Conservation (phyloP, 2,888 invertebrate genomes). For the Scaptomyza cyrtandrae region DNA sequence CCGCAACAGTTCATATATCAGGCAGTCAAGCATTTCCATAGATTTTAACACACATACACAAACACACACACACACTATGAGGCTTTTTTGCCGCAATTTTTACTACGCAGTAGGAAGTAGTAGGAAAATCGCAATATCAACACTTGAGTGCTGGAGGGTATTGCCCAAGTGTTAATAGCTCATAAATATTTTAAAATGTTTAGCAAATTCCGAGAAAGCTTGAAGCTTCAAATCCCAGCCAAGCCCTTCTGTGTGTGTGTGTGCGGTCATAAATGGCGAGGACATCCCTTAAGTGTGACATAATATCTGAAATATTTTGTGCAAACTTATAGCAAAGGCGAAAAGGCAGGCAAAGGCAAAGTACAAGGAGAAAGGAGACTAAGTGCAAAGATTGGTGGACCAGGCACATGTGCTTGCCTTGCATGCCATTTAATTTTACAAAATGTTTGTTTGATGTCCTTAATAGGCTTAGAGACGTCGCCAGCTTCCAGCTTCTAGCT, state of each 20-base stretch:
- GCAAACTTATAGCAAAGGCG: slow-evolving; percentile 75
- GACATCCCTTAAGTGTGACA: slow-evolving; percentile 79
- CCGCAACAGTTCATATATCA: slow-evolving; percentile 69
- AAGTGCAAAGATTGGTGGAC: slow-evolving; percentile 10
- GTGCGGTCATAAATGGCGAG: slow-evolving; percentile 74
- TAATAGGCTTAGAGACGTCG: slow-evolving; percentile 74
- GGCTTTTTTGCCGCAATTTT: slow-evolving; percentile 20
- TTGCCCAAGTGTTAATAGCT: slow-evolving; percentile 78
- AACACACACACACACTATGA: slow-evolving; percentile 10
- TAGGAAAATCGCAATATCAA: slow-evolving; percentile 30
- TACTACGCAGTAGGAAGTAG: not conserved
- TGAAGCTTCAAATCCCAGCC: slow-evolving; percentile 50
- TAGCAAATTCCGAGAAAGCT: slow-evolving; percentile 69
- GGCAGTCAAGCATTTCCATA: slow-evolving; percentile 48
- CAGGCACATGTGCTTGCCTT: slow-evolving; percentile 76
- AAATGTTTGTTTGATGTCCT: slow-evolving; percentile 80
- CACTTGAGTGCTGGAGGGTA: slow-evolving; percentile 44
- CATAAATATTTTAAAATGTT: slow-evolving; percentile 81
- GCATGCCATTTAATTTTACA: slow-evolving; percentile 80
- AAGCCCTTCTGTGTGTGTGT: slow-evolving; percentile 39
- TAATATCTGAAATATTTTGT: slow-evolving; percentile 78
- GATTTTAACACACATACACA: slow-evolving; percentile 29
- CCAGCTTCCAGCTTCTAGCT: too few relatives aligned
- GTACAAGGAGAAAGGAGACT: not conserved
- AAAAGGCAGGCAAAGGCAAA: slow-evolving; percentile 10